Base-by-base conservation (phyloP, 1,140 invertebrate species). In the Macrocentrus cingulum region DNA sequence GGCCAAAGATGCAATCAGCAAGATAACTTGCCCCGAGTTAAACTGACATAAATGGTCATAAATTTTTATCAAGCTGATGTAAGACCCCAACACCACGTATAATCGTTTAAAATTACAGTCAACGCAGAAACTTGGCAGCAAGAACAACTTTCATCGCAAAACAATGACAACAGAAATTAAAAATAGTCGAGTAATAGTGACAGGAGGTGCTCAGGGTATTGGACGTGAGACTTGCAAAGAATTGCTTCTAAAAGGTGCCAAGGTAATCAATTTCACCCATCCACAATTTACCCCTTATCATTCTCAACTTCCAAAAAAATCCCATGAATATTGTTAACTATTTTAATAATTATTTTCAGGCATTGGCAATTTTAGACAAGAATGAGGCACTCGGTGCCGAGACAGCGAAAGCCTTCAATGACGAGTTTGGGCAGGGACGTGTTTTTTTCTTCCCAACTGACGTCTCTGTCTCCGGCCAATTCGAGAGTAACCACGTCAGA, bases 241-340 rank as follows among this genome's bases (percentile, higher is more conserved):
- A 11, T 23, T 46, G 7, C 18, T 46, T 18, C 8, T 46, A 1
- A 46, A 46, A 46, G 44, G 44, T n/a, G 44, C 44, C 2, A 46
- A 46, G 2, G 44, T 46, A 23, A 20, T n/a, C n/a, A n/a, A n/a
- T n/a, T n/a, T n/a, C n/a, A n/a, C n/a, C n/a, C n/a, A n/a, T n/a
- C n/a, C n/a, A n/a, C n/a, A n/a, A n/a, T n/a, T n/a, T n/a, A n/a
- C n/a, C n/a, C n/a, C n/a, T n/a, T n/a, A n/a, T n/a, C 25, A 29
- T 29, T 9, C 25, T 29, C 4, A 29, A 29, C 4, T n/a, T 29
- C 25, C 4, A 29, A 29, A 29, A 9, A 5, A 9, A 5, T 29
- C 9, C 9, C 9, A 9, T 29, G 9, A 29, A 9, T 9, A 5
- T 29, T 39, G 8, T n/a, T 39, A 8, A 39, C 4, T 39, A 39